phyloP scores from a whole-genome alignment of 1,140 invertebrate species.

The Ctenoplectra terminalis region DNA sequence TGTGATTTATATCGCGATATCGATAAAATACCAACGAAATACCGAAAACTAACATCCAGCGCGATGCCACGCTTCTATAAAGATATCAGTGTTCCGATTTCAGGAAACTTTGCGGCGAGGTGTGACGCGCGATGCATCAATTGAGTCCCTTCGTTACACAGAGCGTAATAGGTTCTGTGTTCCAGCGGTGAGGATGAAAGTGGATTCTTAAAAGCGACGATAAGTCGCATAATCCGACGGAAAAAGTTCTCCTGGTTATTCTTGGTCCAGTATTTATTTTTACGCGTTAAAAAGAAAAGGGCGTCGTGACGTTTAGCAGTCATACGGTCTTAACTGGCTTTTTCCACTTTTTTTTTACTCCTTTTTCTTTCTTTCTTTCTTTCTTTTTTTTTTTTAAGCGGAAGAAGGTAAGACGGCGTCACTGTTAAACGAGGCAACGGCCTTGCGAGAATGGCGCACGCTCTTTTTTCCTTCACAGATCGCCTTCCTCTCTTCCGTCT shows the following conservation, averaged over 20 bases:
- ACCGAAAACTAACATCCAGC: no score
- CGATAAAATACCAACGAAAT: no score
- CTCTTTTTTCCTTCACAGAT: conserved; percentile 1
- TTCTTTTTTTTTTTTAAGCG: not conserved
- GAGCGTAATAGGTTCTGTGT: not conserved
- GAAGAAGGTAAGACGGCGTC: conserved; percentile 31
- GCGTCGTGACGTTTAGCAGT: conserved; percentile 11
- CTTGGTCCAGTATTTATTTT: conserved; percentile 52
- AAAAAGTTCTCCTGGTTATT: conserved; percentile 42
- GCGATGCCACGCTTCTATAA: not conserved
- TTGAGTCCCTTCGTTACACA: not conserved
- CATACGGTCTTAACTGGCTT: not conserved
- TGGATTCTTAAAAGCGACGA: not conserved
- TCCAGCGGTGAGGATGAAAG: not conserved
- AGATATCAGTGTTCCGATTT: not conserved
- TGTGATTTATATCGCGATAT: no score
- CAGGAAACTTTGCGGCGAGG: not conserved
- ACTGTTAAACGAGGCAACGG: conserved; percentile 50
- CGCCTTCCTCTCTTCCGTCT: not conserved
- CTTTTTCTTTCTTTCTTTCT: not conserved
- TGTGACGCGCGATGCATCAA: no score
- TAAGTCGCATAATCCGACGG: conserved; percentile 23
- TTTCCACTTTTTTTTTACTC: no score
- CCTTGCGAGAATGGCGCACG: conserved; percentile 40
- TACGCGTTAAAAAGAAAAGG: conserved; percentile 24